These are phyloP conservation scores for Dryadula phaetusa DNA, from an alignment of 2,888 invertebrate species.

Conservation along the genomic window DNA sequence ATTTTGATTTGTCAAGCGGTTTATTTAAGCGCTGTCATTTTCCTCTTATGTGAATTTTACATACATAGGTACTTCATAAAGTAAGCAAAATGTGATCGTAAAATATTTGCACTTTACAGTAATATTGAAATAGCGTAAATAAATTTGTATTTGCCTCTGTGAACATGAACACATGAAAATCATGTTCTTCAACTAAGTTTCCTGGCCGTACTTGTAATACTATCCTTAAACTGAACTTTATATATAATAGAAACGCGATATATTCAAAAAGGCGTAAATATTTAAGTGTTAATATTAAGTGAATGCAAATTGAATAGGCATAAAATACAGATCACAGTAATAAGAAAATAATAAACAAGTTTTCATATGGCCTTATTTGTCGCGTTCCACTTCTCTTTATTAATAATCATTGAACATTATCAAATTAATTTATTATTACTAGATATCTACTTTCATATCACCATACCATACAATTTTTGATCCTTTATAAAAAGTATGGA, in stretches of 20 bases:
- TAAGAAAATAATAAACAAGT: conserved; percentile 16
- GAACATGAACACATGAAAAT: not conserved
- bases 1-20: not conserved
- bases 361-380: not conserved
- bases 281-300: conserved; percentile 5
- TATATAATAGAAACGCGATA: not conserved
- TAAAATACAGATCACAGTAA: conserved; percentile 13
- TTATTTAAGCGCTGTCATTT: not conserved
- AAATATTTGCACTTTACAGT: conserved; percentile 4
- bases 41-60: not conserved
- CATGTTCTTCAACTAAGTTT: not conserved
- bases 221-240: not conserved
- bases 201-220: not conserved
- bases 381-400: not conserved
- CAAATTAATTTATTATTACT: not conserved
- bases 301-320: not conserved
- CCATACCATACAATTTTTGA: no score
- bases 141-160: not conserved
- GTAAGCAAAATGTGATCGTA: conserved; percentile 6
- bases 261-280: not conserved
- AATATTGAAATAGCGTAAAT: conserved; percentile 12
- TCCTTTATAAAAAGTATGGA: no score
- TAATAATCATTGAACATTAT: not conserved
- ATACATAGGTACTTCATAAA: not conserved
- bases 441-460: no score